A percentile compares a stretch with the other conserved stretches of the same genome.
Conservation (phyloP, 30 jellyfish, hydroid and myxozoan species). For the Nemopilema nomurai region DNA sequence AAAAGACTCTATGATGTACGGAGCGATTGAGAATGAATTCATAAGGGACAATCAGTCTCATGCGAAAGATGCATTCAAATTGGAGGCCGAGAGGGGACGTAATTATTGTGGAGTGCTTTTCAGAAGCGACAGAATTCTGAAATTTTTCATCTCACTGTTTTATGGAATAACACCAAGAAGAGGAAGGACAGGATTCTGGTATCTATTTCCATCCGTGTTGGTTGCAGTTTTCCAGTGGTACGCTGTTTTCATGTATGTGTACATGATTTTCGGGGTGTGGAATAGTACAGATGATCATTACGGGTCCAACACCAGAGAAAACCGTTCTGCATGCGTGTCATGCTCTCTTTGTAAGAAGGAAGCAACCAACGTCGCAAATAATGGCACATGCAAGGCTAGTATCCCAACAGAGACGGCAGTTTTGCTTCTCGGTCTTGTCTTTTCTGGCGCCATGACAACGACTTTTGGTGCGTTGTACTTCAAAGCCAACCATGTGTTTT, state of each 20-base stretch:
- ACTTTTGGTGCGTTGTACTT: conserved; percentile 30
- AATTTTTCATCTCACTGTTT: conserved; percentile 12
- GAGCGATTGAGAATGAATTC: background rate
- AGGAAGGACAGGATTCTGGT: background rate
- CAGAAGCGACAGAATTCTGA: conserved; percentile 17
- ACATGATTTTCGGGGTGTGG: conserved; percentile 5
- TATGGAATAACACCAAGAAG: conserved; percentile 8
- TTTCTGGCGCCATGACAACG: conserved; percentile 35
- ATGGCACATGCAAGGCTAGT: background rate
- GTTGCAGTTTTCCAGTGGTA: conserved; percentile 15
- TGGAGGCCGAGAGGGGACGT: background rate
- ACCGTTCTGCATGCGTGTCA: too few species aligned
- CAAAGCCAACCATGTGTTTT: background rate
- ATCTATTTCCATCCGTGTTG: conserved; percentile 14
- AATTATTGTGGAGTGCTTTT: background rate
- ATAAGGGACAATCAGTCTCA: background rate
- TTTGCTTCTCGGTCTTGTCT: conserved; percentile 35
- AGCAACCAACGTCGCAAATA: too few species aligned
- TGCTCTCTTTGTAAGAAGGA: too few species aligned
- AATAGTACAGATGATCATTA: background rate
- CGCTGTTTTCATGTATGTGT: conserved; percentile 15
- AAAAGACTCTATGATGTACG: background rate
- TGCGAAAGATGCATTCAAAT: background rate
- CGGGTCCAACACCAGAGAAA: background rate
- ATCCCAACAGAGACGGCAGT: conserved; percentile 34